Conservation (phyloP, 2,797 vertebrate species). For the Hoplostethus mediterraneus region DNA sequence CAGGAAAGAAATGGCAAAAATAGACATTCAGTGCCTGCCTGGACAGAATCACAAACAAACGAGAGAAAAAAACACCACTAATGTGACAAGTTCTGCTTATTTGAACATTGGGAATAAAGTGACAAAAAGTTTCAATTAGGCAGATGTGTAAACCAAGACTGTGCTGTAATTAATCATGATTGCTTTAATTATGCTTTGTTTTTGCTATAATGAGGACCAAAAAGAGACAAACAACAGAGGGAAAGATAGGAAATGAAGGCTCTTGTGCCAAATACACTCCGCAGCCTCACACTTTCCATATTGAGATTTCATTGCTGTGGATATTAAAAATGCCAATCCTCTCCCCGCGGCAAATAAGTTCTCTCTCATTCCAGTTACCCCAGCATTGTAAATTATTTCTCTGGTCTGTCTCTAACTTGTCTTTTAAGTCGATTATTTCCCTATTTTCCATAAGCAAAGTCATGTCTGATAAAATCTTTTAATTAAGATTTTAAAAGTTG, state of each 20-base stretch:
- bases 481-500: slow-evolving; percentile 85
- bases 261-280: slow-evolving; percentile 55
- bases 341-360: slow-evolving; percentile 72
- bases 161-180: slow-evolving; percentile 80
- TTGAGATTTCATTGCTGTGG: slow-evolving; percentile 67
- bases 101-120: slow-evolving; percentile 59
- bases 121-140: slow-evolving; percentile 77
- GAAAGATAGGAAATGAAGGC: slow-evolving; percentile 55
- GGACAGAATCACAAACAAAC: not conserved
- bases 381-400: slow-evolving; percentile 70
- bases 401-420: slow-evolving; percentile 65
- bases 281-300: slow-evolving; percentile 57
- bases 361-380: slow-evolving; percentile 66
- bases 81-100: slow-evolving; percentile 50
- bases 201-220: slow-evolving; percentile 68
- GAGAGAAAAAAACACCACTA: not conserved
- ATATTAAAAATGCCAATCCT: slow-evolving; percentile 83
- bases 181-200: slow-evolving; percentile 83
- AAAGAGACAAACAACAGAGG: slow-evolving; percentile 59
- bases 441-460: slow-evolving; percentile 80
- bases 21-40: slow-evolving; percentile 5
- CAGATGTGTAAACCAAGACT: slow-evolving; percentile 77
- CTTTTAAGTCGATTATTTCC: slow-evolving; percentile 80
- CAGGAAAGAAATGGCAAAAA: slow-evolving; percentile 15
- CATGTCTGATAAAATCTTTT: slow-evolving; percentile 82